Base-by-base conservation (phyloP, 1,140 invertebrate genomes). In the Reticulitermes speratus region DNA sequence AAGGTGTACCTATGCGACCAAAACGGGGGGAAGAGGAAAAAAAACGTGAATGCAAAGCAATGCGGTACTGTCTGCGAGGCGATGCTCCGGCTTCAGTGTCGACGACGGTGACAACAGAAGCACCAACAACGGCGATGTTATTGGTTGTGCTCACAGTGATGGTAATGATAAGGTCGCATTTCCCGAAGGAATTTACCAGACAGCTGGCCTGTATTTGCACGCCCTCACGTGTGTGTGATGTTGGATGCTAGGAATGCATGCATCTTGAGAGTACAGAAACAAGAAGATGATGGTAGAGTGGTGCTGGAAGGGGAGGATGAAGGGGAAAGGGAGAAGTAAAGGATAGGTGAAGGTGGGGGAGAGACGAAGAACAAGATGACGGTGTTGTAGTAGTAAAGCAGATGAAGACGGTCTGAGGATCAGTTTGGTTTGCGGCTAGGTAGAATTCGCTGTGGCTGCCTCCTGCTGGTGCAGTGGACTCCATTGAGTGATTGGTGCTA, bases 171-270 rank as follows among this genome's bases (percentile, higher is more conserved):
- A 32, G 59, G 69, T 69, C 59, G 32, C 59, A 55, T n/a, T 69
- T 85, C 38, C 30, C 45, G 83, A 21, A 52, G 83, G 83, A 30
- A 30, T 52, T 52, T 52, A 9, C 44, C 83, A 19, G 48, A 52
- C 83, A 84, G 83, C 83, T 84, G 83, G 83, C 44, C 85, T 38
- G 48, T 69, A 85, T 85, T 85, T 82, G 85, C 85, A 75, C 85
- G 85, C n/a, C 84, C 85, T 85, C 59, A 21, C 32, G 30, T 55
- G 30, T 55, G 85, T 85, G 85, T 45, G 85, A 75, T 85, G 85
- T 55, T 82, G 85, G 52, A 52, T 69, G 85, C 85, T 59, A 85
- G 85, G 85, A 85, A 85, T 85, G 85, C 69, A 84, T 55, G 83
- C 83, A 30, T 75, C 65, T 75, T 75, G 65, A 75, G n/a, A 19